These are phyloP conservation scores for Drosophila formosana DNA, from an alignment of 2,888 invertebrate species.

Conservation along the genomic window DNA sequence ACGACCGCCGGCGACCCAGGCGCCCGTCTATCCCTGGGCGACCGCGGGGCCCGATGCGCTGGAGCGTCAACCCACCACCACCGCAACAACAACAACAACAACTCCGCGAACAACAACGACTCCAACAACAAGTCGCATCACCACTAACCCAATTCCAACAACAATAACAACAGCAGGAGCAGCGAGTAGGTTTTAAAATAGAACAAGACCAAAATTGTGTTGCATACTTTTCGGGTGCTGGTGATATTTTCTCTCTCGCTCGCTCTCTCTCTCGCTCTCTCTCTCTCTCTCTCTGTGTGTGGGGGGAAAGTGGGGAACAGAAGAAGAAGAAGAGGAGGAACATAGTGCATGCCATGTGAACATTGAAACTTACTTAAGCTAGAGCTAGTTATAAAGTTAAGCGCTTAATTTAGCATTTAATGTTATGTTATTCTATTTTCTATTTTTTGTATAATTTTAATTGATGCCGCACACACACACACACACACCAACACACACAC, in stretches of 20 bases:
- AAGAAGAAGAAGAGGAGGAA: slow-evolving; percentile 3
- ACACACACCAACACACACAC: slow-evolving; percentile 9
- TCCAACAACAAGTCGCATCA: slow-evolving; percentile 29
- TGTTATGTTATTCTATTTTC: slow-evolving; percentile 46
- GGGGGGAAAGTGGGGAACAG: neutral
- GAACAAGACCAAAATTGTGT: neutral
- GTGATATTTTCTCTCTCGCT: slow-evolving; percentile 17
- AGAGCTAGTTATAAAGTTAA: slow-evolving; percentile 41
- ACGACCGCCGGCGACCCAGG: slow-evolving; percentile 13
- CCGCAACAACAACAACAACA: slow-evolving; percentile 1
- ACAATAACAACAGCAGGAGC: slow-evolving; percentile 48
- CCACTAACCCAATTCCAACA: slow-evolving; percentile 57
- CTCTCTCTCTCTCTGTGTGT: neutral
- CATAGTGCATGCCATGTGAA: slow-evolving; percentile 74
- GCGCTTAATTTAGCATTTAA: slow-evolving; percentile 53
- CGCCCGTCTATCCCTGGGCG: slow-evolving; percentile 13
- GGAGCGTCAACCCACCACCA: slow-evolving; percentile 40
- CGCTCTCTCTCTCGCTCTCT: neutral
- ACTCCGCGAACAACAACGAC: slow-evolving; percentile 20
- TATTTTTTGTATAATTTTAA: slow-evolving; percentile 31
- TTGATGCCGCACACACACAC: slow-evolving; percentile 24
- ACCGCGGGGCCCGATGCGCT: slow-evolving; percentile 13
- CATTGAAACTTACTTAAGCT: slow-evolving; percentile 72
- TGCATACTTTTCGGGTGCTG: slow-evolving; percentile 35
- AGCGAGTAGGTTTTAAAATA: slow-evolving; percentile 66